A percentile compares a stretch with the other conserved stretches of the same genome.
Evolutionary conservation across 1,140 invertebrate genomes (phyloP).

Genomic region (Holotrichia oblita): DNA sequence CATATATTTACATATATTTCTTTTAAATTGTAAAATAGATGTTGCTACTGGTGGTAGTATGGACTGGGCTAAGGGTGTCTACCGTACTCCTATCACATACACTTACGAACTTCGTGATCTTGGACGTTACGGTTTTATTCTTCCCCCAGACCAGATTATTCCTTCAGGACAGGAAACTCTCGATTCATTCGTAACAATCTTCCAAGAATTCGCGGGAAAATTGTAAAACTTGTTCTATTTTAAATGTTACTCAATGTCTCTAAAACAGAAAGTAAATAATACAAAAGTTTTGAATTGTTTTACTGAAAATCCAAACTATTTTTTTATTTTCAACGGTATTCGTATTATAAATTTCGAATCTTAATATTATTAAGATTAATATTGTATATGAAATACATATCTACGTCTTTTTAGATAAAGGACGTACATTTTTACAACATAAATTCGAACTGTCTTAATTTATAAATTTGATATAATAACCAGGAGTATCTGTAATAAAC

Average conservation of each 20-base stretch:
- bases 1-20: slow-evolving; percentile 33
- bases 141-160: slow-evolving; percentile 76
- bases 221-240: not conserved
- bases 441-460: too few species aligned
- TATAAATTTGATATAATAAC: too few species aligned
- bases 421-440: too few species aligned
- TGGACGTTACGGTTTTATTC: slow-evolving; percentile 77
- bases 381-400: too few species aligned
- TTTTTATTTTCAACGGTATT: too few species aligned
- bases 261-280: not conserved
- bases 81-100: slow-evolving; percentile 73
- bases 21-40: slow-evolving; percentile 58
- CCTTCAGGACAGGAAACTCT: slow-evolving; percentile 76
- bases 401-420: too few species aligned
- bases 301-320: not conserved
- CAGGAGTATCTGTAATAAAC: too few species aligned
- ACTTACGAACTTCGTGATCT: slow-evolving; percentile 72
- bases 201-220: slow-evolving; percentile 60
- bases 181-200: slow-evolving; percentile 67
- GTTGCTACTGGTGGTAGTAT: slow-evolving; percentile 71
- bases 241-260: not conserved
- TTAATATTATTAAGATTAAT: too few species aligned
- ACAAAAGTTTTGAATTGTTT: too few species aligned
- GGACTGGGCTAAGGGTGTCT: slow-evolving; percentile 76
- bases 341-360: too few species aligned